Evolutionary conservation across 2,888 invertebrate species (phyloP).

Genomic region (Pristionchus fissidentatus): DNA sequence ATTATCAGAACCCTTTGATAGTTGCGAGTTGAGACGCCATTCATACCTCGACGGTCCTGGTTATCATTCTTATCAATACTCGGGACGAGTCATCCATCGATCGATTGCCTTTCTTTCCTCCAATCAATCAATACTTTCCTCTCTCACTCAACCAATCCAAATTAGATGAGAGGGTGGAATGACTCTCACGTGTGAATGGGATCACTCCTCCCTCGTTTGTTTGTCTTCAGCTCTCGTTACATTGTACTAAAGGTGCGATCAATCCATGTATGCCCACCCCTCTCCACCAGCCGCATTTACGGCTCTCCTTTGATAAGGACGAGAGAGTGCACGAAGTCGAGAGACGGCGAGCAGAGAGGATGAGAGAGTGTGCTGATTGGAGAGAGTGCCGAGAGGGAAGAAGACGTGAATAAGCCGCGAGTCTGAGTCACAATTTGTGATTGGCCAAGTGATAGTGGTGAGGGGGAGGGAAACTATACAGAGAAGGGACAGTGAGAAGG

Average conservation of each 20-base stretch:
- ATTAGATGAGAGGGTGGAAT: conserved; percentile 23
- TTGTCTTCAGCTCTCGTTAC: conserved; percentile 21
- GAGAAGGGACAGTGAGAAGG: not conserved
- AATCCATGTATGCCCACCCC: conserved; percentile 36
- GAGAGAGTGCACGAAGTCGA: not conserved
- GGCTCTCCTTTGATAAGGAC: conserved; percentile 44
- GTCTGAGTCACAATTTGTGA: conserved; percentile 37
- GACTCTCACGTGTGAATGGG: conserved; percentile 35
- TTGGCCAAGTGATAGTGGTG: conserved; percentile 26
- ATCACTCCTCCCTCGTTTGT: conserved; percentile 24
- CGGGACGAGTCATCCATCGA: conserved; percentile 4
- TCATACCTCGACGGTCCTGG: conserved; percentile 12
- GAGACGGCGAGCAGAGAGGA: not conserved
- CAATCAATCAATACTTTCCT: conserved; percentile 8
- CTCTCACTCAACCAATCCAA: conserved; percentile 8
- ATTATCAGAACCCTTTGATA: not conserved
- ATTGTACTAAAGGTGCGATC: conserved; percentile 44
- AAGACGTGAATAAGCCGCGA: conserved; percentile 38
- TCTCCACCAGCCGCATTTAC: conserved; percentile 35
- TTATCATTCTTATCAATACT: conserved; percentile 1
- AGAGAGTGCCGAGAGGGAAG: not conserved
- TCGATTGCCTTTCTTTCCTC: not conserved
- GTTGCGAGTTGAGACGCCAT: not conserved
- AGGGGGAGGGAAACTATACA: conserved; percentile 25
- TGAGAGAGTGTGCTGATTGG: not conserved